Evolutionary conservation across 2,113 vertebrate species (phyloP), one percentile per base, ranked within the genome.

Genomic region (Leucosticte australis): DNA sequence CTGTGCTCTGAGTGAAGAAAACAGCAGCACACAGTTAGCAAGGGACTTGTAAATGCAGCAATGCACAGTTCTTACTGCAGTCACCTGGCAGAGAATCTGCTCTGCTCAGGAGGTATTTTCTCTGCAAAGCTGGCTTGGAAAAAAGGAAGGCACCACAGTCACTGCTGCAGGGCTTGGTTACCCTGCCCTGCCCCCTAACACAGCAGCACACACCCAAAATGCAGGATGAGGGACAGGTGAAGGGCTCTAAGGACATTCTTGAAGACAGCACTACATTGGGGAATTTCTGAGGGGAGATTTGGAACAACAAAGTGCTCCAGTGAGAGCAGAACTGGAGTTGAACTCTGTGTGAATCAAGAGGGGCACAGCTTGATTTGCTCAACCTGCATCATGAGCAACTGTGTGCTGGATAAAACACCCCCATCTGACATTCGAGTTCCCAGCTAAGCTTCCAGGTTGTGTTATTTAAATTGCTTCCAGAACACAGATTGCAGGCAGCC

Each of bases 1-100:
- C 63, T 95, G 80, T 65, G 98, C 98, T 92, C 99, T 99, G 87
- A 76, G 78, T 13, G 75, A 67, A 77, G 49, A 83, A 73, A 94
- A 83, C 2, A 89, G 28, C 90, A 90, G 88, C 2, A 27, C 3
- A 23, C 9, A 52, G 42, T 92, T 80, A 82, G 52, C 26, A 30
- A 12, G 74, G 44, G 46, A 88, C 22, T 4, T 46, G 3, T 10
- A 10, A 90, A 44, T 6, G 78, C 65, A 59, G 59, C 39, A 70
- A 13, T 7, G 15, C 50, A 28, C 1, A 67, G 55, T 5, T 81
- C 75, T 60, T 15, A n/a, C 68, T 87, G 65, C 1, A 2, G 41
- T 41, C 59, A 50, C 46, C 49, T 53, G 8, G 10, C 2, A 26
- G 22, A 79, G 31, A 55, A 47, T 6, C 50, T 82, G 65, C 57